A percentile compares a stretch with the other conserved stretches of the same genome.
These are phyloP conservation scores for Cotesia glomerata DNA, from an alignment of 1,140 invertebrate genomes.

Conservation along the genomic window DNA sequence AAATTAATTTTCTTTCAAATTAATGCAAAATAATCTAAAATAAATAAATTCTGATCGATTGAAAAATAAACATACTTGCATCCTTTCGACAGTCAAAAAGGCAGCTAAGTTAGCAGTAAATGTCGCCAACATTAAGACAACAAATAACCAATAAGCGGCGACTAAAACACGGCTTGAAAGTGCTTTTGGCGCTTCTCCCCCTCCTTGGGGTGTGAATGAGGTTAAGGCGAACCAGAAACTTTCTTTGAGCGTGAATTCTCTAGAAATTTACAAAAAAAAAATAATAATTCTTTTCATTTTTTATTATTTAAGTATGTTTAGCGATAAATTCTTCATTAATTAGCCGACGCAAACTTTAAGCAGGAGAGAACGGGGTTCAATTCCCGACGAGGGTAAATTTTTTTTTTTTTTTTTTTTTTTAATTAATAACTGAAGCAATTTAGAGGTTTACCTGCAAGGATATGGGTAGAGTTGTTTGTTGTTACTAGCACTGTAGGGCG, in stretches of 20 bases:
- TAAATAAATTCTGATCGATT: neutral
- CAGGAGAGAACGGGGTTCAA: too few relatives aligned
- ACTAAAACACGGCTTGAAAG: conserved; percentile 83
- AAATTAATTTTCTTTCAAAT: conserved; percentile 21
- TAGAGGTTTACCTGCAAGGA: conserved; percentile 71
- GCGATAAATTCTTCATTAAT: too few relatives aligned
- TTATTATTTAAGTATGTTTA: too few relatives aligned
- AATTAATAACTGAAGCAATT: neutral
- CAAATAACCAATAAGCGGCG: conserved; percentile 92
- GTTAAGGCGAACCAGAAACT: conserved; percentile 94
- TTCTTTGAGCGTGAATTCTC: conserved; percentile 86
- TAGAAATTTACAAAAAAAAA: conserved; percentile 47
- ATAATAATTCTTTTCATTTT: too few relatives aligned
- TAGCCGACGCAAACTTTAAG: too few relatives aligned
- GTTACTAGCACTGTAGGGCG: conserved; percentile 86
- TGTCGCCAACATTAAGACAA: conserved; percentile 90
- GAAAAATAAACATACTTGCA: conserved; percentile 72
- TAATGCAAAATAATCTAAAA: neutral
- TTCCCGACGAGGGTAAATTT: too few relatives aligned
- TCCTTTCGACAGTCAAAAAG: conserved; percentile 94
- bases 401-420: too few relatives aligned
- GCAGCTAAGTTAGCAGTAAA: conserved; percentile 97
- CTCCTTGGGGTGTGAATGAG: conserved; percentile 90
- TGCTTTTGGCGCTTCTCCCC: conserved; percentile 85
- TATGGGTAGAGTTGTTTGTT: conserved; percentile 82